Evolutionary conservation across 2,888 invertebrate species (phyloP).

Genomic region (Atethmia centrago): DNA sequence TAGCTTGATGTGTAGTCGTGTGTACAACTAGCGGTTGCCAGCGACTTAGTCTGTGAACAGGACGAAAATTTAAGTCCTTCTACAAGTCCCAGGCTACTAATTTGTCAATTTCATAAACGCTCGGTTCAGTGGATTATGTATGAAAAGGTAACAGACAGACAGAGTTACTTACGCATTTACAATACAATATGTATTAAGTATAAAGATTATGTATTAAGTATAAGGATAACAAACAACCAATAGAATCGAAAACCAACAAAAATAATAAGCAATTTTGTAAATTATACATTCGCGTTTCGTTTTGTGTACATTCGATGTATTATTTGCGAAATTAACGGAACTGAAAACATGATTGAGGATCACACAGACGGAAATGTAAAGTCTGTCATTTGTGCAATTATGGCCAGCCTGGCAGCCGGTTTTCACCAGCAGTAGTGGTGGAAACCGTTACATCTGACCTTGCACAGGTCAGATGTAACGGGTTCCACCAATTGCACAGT

Average conservation of each 20-base stretch:
- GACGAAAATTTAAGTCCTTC: background rate
- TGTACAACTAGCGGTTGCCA: background rate
- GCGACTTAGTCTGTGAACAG: background rate
- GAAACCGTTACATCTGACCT: too few relatives aligned
- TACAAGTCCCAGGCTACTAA: background rate
- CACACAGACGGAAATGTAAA: conserved; percentile 61
- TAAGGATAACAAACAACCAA: conserved; percentile 19
- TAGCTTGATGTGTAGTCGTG: too few relatives aligned
- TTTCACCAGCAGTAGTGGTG: too few relatives aligned
- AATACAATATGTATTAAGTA: background rate
- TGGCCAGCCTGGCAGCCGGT: conserved; percentile 24
- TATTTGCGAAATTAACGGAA: conserved; percentile 65
- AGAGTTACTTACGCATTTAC: background rate
- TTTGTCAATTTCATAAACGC: background rate
- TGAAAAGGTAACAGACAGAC: background rate
- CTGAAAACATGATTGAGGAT: conserved; percentile 56
- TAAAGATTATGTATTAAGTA: background rate
- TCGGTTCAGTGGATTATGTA: background rate
- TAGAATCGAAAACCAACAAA: conserved; percentile 35
- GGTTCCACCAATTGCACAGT: conserved; percentile 47
- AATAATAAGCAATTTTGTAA: conserved; percentile 39
- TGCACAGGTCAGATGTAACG: conserved; percentile 55
- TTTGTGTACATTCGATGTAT: conserved; percentile 47
- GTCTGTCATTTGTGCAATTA: conserved; percentile 68
- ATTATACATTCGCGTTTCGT: conserved; percentile 49